These are phyloP conservation scores for Tapera naevia DNA, from an alignment of 2,797 vertebrate genomes.

Conservation along the genomic window DNA sequence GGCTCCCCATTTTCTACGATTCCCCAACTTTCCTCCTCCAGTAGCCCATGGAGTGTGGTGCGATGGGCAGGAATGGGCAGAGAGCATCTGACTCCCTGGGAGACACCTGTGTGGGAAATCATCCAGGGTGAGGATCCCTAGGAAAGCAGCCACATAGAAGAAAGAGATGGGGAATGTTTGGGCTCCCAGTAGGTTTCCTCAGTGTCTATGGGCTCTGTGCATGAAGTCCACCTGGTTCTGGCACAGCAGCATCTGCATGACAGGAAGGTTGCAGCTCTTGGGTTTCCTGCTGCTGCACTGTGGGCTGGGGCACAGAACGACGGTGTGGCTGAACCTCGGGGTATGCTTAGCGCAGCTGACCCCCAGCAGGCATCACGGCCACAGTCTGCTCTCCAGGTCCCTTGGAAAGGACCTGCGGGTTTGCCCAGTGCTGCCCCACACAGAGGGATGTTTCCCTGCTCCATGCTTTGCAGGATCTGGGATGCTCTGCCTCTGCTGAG, in stretches of 20 bases:
- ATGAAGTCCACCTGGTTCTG: background rate
- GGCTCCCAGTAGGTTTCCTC: background rate
- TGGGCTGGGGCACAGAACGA: background rate
- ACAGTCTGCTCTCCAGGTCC: fast-evolving
- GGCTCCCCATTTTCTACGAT: background rate
- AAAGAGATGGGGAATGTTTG: fast-evolving
- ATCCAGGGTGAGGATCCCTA: background rate
- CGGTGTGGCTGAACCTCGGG: fast-evolving
- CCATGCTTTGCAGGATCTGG: background rate
- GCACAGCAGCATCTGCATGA: background rate
- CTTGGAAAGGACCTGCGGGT: background rate
- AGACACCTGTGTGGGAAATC: fast-evolving
- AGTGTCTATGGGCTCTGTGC: background rate
- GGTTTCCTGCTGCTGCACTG: background rate
- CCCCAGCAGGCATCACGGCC: background rate
- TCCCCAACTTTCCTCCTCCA: background rate
- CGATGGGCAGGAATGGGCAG: background rate
- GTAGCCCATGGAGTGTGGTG: background rate
- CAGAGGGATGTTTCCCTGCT: background rate
- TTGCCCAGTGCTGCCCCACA: background rate
- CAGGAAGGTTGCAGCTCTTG: background rate
- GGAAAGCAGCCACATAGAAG: background rate
- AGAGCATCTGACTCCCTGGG: background rate
- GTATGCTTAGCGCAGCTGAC: background rate
- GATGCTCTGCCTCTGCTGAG: background rate